Evolutionary conservation across 1,140 invertebrate genomes (phyloP).

Genomic region (Spodoptera frugiperda): DNA sequence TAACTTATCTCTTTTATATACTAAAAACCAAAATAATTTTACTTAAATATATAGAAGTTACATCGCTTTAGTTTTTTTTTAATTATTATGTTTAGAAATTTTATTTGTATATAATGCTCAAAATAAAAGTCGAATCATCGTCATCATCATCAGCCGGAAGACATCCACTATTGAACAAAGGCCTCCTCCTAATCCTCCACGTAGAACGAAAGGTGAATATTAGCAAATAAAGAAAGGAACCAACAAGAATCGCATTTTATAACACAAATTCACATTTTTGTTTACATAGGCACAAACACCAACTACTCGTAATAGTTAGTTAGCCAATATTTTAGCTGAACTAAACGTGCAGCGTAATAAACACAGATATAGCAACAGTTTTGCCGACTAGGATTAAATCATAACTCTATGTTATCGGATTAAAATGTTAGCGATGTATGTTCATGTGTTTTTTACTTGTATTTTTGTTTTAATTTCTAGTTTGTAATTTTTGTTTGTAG

Average conservation of each 20-base stretch:
- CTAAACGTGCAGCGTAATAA: constrained; percentile 4
- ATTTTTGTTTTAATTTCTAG: neutral
- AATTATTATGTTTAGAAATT: no score
- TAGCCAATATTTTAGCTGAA: constrained; percentile 16
- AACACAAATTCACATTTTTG: neutral
- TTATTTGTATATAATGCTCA: no score
- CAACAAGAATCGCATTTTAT: neutral
- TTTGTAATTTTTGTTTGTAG: neutral
- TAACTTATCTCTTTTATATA: no score
- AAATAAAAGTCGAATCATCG: no score
- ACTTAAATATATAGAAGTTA: no score
- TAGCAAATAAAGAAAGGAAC: no score
- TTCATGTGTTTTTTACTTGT: constrained; percentile 11
- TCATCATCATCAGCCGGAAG: no score
- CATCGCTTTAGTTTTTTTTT: no score
- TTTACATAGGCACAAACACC: neutral
- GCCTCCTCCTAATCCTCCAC: no score
- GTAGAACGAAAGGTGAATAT: no score
- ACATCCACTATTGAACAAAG: no score
- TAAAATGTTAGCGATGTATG: constrained; percentile 28
- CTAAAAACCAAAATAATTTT: no score
- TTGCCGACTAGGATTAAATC: constrained; percentile 24
- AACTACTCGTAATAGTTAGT: neutral
- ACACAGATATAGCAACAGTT: constrained; percentile 9
- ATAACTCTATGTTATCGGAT: constrained; percentile 29